These are phyloP conservation scores for Cranoglanis bouderius DNA, from an alignment of 2,113 vertebrate genomes.

Conservation along the genomic window DNA sequence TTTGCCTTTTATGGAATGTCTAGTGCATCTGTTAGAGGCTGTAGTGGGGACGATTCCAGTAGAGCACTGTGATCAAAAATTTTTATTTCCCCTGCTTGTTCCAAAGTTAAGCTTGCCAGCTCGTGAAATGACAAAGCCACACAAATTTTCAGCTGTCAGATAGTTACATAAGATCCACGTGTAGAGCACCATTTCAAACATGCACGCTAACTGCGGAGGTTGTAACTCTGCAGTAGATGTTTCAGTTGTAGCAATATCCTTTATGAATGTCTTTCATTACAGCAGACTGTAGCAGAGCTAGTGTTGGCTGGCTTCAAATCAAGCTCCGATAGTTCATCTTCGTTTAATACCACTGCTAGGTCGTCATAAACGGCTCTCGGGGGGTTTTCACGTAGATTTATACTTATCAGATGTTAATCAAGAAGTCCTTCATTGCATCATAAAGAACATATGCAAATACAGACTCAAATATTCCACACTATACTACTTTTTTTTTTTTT, in stretches of 20 bases:
- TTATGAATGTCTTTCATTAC: conserved; percentile 22
- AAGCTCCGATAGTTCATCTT: not conserved
- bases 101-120: conserved; percentile 30
- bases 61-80: conserved; percentile 10
- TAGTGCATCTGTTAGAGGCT: conserved; percentile 23
- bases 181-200: conserved; percentile 26
- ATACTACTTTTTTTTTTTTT: not conserved
- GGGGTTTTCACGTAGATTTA: not conserved
- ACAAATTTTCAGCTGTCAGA: conserved; percentile 36
- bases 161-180: conserved; percentile 39
- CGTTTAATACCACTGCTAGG: not conserved
- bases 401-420: not conserved
- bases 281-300: not conserved
- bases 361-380: no score
- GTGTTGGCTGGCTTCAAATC: not conserved
- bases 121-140: conserved; percentile 39
- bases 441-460: not conserved
- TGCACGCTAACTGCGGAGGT: not conserved
- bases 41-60: conserved; percentile 31
- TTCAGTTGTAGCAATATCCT: not conserved
- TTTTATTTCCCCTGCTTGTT: conserved; percentile 33
- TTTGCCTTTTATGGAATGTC: conserved; percentile 10
- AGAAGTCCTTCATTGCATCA: not conserved
- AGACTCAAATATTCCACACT: not conserved
- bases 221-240: conserved; percentile 16